These are phyloP conservation scores for Thaumatotibia leucotreta DNA, from an alignment of 1,140 invertebrate species.

Conservation along the genomic window DNA sequence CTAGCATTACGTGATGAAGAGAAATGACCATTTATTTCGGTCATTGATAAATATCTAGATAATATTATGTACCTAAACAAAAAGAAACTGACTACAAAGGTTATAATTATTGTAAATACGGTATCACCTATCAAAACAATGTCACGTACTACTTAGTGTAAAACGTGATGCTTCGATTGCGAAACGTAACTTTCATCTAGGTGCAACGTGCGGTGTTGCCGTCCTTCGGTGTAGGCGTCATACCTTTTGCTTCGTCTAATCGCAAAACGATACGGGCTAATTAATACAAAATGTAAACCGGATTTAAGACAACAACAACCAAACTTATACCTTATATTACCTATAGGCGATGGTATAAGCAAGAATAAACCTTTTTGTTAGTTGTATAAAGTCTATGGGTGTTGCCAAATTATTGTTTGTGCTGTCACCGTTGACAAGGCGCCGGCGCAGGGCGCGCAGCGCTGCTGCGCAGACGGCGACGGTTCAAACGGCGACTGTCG, in stretches of 20 bases:
- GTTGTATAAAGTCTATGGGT: not conserved
- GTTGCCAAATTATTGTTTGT: not conserved
- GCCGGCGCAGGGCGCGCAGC: constrained; percentile 23
- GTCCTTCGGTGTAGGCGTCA: not conserved
- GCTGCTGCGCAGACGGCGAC: constrained; percentile 8
- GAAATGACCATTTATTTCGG: not conserved
- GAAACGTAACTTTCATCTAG: not conserved
- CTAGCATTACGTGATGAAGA: not conserved
- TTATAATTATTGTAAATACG: not conserved
- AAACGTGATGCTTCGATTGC: not conserved
- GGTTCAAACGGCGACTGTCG: constrained; percentile 24
- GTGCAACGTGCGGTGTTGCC: not conserved
- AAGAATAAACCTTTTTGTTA: not conserved
- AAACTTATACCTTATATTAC: constrained; percentile 19
- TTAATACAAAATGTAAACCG: constrained; percentile 49
- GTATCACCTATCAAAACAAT: not conserved
- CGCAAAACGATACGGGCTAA: not conserved
- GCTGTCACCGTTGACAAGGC: constrained; percentile 17
- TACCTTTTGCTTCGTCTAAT: not conserved
- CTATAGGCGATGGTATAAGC: not conserved
- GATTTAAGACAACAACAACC: constrained; percentile 49
- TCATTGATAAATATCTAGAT: not conserved
- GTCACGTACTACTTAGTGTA: constrained; percentile 2
- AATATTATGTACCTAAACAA: not conserved
- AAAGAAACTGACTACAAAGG: not conserved